Percentiles rank a stretch among this genome's conserved stretches.
These are phyloP conservation scores for Microctonus aethiopoides DNA, from an alignment of 2,888 invertebrate genomes.

Conservation along the genomic window DNA sequence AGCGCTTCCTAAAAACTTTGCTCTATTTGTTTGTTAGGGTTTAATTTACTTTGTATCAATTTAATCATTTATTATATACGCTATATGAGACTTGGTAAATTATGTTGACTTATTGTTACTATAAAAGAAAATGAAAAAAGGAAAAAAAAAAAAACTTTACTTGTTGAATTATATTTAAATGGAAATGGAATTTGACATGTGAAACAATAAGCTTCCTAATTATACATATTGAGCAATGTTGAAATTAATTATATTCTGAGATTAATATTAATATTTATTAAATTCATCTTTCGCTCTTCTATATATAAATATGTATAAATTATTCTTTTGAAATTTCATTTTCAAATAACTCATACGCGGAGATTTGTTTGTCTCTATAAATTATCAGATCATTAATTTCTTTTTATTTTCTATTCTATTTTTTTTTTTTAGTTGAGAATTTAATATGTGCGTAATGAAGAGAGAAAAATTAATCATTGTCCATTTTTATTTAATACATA, in stretches of 20 bases:
- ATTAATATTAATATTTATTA: not conserved
- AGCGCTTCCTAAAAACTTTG: conserved; percentile 12
- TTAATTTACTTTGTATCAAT: not conserved
- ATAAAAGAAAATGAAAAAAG: not conserved
- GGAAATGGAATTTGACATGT: not conserved
- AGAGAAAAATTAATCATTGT: not conserved
- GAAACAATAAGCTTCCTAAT: not conserved
- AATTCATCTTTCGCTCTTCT: not conserved
- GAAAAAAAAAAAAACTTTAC: conserved; percentile 22
- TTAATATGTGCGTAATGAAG: not conserved
- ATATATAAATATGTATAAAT: not conserved
- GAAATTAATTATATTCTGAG: not conserved
- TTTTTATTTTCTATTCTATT: not conserved
- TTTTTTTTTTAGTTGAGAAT: not conserved
- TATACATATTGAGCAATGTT: not conserved
- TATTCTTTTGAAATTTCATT: not conserved
- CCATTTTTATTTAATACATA: not conserved
- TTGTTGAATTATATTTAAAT: conserved; percentile 11
- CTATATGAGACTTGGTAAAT: not conserved
- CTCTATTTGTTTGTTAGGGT: conserved; percentile 9
- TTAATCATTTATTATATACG: not conserved
- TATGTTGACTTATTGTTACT: conserved; percentile 26
- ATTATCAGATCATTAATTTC: not conserved
- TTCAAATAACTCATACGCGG: not conserved
- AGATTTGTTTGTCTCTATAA: not conserved